phyloP scores from a whole-genome alignment of 2,797 vertebrate genomes.

The Acanthornis magna region DNA sequence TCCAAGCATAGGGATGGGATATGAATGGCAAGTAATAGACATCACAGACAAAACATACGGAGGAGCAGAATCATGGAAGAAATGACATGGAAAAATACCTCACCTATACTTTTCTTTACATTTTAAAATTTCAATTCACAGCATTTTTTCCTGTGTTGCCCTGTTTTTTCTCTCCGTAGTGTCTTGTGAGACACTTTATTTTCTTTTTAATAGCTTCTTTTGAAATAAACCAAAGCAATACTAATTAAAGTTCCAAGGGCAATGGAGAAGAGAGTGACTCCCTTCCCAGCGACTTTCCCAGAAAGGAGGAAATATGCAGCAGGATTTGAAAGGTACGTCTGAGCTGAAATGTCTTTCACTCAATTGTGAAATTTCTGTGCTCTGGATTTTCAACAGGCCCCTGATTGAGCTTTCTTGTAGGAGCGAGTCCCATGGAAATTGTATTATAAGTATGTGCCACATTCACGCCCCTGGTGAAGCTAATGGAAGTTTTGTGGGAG shows the following conservation, averaged over 20 bases:
- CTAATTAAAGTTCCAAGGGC: slow-evolving; percentile 74
- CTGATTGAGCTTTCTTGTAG: slow-evolving; percentile 1
- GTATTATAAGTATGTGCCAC: not conserved
- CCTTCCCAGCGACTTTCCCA: slow-evolving; percentile 66
- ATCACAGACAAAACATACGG: slow-evolving; percentile 40
- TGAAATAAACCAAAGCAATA: slow-evolving; percentile 83
- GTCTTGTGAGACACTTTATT: slow-evolving; percentile 74
- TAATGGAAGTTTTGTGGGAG: not conserved
- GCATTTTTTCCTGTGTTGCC: slow-evolving; percentile 66
- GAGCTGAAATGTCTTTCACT: slow-evolving; percentile 52
- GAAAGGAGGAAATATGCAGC: slow-evolving; percentile 55
- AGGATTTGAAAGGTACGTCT: slow-evolving; percentile 77
- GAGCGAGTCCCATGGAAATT: not conserved
- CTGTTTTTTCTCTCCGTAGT: slow-evolving; percentile 64
- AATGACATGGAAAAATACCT: slow-evolving; percentile 61
- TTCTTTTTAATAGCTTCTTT: slow-evolving; percentile 78
- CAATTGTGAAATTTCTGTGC: slow-evolving; percentile 26
- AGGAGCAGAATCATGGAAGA: slow-evolving; percentile 61
- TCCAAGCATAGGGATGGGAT: slow-evolving; percentile 64
- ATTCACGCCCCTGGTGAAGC: not conserved
- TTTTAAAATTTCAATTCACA: slow-evolving; percentile 63
- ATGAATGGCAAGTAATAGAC: slow-evolving; percentile 46
- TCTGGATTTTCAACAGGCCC: slow-evolving; percentile 26
- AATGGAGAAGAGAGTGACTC: slow-evolving; percentile 71
- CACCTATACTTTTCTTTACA: slow-evolving; percentile 54